Conservation (phyloP, 2,797 vertebrate species). For the Sebastes kiyomatsui region DNA sequence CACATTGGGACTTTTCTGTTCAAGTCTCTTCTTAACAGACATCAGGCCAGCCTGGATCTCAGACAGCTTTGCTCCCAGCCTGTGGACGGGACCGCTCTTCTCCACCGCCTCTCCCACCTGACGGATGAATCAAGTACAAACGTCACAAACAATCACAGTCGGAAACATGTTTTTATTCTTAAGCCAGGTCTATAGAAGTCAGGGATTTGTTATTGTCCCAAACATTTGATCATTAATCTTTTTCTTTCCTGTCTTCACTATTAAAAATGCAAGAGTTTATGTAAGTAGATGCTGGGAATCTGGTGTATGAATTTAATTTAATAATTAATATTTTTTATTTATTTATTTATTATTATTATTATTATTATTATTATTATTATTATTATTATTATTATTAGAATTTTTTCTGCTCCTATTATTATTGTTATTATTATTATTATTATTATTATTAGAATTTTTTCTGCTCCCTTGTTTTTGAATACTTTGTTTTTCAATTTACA, state of each 20-base stretch:
- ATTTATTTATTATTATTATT: not conserved
- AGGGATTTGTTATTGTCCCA: not conserved
- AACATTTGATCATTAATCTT: not conserved
- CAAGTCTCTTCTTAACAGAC: constrained; percentile 85
- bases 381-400: too few species aligned
- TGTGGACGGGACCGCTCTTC: constrained; percentile 83
- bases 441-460: too few species aligned
- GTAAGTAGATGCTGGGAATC: not conserved
- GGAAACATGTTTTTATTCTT: not conserved
- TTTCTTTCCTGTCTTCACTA: not conserved
- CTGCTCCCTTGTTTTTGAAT: too few species aligned
- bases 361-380: too few species aligned
- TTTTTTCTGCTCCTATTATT: too few species aligned
- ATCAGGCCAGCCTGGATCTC: constrained; percentile 86
- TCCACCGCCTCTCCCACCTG: constrained; percentile 74
- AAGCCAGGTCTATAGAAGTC: not conserved
- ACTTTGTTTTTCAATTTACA: too few species aligned
- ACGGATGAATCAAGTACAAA: not conserved
- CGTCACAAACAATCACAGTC: not conserved
- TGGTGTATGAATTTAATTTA: not conserved
- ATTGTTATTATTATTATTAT: too few species aligned
- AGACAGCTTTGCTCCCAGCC: constrained; percentile 84
- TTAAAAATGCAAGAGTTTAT: not conserved
- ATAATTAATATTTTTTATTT: not conserved
- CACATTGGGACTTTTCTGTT: constrained; percentile 84